Percentiles rank a stretch among this genome's conserved stretches.
phyloP scores from a whole-genome alignment of 2,113 vertebrate genomes.

The Todiramphus saurophagus region DNA sequence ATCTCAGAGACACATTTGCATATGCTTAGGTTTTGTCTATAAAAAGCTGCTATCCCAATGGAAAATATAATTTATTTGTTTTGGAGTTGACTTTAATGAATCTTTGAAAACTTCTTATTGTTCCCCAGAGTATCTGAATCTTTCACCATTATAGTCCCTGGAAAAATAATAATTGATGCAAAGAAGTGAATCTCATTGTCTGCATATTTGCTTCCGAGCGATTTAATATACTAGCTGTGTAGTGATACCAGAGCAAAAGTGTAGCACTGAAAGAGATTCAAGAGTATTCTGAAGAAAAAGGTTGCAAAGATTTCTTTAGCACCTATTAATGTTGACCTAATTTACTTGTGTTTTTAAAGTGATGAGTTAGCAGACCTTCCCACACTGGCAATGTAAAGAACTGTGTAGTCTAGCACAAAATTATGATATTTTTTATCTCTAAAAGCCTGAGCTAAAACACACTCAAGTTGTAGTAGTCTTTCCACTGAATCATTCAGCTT shows the following conservation, averaged over 20 bases:
- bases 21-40: not conserved
- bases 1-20: not conserved
- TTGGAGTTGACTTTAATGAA: not conserved
- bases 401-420: not conserved
- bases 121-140: not conserved
- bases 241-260: not conserved
- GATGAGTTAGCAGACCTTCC: not conserved
- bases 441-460: not conserved
- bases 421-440: not conserved
- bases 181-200: not conserved
- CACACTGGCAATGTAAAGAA: not conserved
- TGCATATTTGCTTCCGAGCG: not conserved
- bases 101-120: not conserved
- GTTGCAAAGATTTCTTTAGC: not conserved
- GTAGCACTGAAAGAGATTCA: not conserved
- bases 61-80: not conserved
- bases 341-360: not conserved
- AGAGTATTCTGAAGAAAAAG: not conserved
- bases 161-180: not conserved
- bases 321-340: not conserved
- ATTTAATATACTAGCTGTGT: not conserved
- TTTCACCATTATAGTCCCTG: not conserved
- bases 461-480: not conserved
- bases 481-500: not conserved
- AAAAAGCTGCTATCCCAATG: not conserved